A percentile compares a stretch with the other conserved stretches of the same genome.
These are phyloP conservation scores for Dryobates pubescens DNA, from an alignment of 2,797 vertebrate species.

Conservation along the genomic window DNA sequence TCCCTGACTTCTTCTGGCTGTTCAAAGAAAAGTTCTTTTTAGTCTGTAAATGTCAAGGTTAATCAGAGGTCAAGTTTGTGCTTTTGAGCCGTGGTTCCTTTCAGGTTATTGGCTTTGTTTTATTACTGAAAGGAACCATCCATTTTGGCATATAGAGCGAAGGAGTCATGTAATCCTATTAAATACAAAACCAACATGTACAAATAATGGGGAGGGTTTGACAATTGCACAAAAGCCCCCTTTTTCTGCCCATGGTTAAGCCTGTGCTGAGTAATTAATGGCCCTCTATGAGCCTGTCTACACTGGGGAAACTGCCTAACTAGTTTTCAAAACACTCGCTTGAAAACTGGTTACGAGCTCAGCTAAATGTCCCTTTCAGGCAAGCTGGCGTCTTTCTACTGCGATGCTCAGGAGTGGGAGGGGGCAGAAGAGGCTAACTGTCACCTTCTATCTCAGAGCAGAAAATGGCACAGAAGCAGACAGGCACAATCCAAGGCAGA, in stretches of 20 bases:
- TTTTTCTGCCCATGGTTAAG: slow-evolving; percentile 48
- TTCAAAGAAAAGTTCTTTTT: slow-evolving; percentile 66
- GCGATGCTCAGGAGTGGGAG: background rate
- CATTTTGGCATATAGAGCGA: slow-evolving; percentile 71
- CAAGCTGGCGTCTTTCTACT: background rate
- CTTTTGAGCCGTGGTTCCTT: slow-evolving; percentile 70
- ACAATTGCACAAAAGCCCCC: slow-evolving; percentile 59
- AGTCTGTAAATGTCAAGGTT: slow-evolving; percentile 74
- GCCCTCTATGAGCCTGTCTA: slow-evolving; percentile 11
- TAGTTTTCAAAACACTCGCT: slow-evolving; percentile 22
- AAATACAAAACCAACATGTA: slow-evolving; percentile 72
- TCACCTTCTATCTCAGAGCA: background rate
- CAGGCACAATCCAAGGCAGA: background rate
- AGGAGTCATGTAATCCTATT: slow-evolving; percentile 74
- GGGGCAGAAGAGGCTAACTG: background rate
- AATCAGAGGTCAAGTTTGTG: slow-evolving; percentile 71
- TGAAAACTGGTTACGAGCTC: background rate
- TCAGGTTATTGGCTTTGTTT: slow-evolving; percentile 76
- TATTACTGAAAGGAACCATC: slow-evolving; percentile 77
- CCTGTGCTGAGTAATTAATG: slow-evolving; percentile 50
- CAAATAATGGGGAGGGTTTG: slow-evolving; percentile 70
- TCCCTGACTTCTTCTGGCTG: slow-evolving; percentile 66
- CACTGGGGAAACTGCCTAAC: slow-evolving; percentile 55
- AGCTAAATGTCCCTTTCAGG: background rate
- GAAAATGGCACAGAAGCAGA: background rate